phyloP scores from a whole-genome alignment of 2,888 invertebrate genomes.

The Pachliopta kotzebuea region DNA sequence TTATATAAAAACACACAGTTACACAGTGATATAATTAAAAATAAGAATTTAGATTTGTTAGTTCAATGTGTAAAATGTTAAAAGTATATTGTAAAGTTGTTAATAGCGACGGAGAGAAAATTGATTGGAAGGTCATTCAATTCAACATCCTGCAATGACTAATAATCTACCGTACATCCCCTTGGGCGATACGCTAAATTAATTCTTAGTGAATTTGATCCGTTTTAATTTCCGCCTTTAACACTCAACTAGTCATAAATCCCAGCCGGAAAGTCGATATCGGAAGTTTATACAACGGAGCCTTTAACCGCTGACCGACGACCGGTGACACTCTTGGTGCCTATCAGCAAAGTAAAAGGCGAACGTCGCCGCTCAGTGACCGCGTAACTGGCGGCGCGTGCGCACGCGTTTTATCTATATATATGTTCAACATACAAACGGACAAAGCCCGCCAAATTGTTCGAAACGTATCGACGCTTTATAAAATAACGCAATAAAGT shows the following conservation, averaged over 20 bases:
- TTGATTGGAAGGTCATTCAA: neutral
- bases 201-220: constrained; percentile 35
- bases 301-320: constrained; percentile 42
- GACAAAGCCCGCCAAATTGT: constrained; percentile 49
- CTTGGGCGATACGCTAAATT: constrained; percentile 28
- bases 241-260: constrained; percentile 40
- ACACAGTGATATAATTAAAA: neutral
- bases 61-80: neutral
- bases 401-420: constrained; percentile 49
- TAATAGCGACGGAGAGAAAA: neutral
- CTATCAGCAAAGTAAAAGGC: constrained; percentile 63
- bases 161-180: constrained; percentile 31
- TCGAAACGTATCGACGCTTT: constrained; percentile 24
- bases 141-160: constrained; percentile 19
- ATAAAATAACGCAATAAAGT: constrained; percentile 29
- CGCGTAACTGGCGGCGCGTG: constrained; percentile 58
- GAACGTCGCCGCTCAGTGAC: constrained; percentile 57
- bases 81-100: neutral
- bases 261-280: constrained; percentile 63
- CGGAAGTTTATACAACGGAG: constrained; percentile 57
- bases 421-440: constrained; percentile 31
- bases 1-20: no score
- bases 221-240: constrained; percentile 40
- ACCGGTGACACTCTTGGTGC: constrained; percentile 52
- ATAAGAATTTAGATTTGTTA: neutral